phyloP scores from a whole-genome alignment of 64 coral and sea anemone genomes.

The Porites australiensis region DNA sequence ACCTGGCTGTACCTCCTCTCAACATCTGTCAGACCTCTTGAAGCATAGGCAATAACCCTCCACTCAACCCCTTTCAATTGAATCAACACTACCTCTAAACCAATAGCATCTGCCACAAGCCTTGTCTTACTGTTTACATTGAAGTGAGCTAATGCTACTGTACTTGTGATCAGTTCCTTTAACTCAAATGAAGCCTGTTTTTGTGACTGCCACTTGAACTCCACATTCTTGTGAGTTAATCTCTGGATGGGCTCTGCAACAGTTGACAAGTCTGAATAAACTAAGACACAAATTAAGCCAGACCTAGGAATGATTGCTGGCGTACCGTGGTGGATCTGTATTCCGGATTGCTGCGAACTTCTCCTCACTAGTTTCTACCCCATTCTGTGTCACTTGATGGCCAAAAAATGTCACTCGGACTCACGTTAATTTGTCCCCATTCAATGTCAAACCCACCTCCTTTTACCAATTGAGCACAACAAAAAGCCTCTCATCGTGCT shows the following conservation, averaged over 20 bases:
- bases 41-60: conserved; percentile 22
- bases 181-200: conserved; percentile 1
- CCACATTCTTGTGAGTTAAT: not conserved
- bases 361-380: conserved; percentile 1
- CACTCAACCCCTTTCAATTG: not conserved
- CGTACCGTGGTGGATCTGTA: not conserved
- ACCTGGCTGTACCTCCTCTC: conserved; percentile 39
- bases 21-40: not conserved
- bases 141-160: not conserved
- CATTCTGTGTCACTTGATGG: conserved; percentile 12
- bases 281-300: not conserved
- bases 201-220: not conserved
- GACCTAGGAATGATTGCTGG: not conserved
- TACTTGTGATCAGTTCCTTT: not conserved
- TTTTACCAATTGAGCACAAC: too few relatives aligned
- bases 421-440: too few relatives aligned
- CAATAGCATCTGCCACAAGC: conserved; percentile 19
- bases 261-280: not conserved
- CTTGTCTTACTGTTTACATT: not conserved
- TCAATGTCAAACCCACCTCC: too few relatives aligned
- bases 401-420: not conserved
- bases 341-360: conserved; percentile 25
- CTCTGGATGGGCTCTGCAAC: not conserved
- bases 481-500: too few relatives aligned
- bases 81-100: not conserved